Base-by-base conservation (phyloP, 2,113 vertebrate genomes). In the Echinops telfairi region DNA sequence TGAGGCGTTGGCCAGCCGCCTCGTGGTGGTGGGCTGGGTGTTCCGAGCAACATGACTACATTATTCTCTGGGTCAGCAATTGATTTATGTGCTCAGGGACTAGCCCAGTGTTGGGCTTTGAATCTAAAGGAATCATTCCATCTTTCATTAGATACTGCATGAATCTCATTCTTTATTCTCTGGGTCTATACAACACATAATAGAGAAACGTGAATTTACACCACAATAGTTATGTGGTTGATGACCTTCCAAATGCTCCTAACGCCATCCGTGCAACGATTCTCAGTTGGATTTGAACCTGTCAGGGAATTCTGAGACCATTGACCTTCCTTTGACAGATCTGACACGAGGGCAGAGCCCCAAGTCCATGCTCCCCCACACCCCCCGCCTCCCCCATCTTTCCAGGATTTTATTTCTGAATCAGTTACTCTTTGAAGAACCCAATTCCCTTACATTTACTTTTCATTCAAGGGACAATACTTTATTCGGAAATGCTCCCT, bases 41-140 rank as follows among this genome's bases (percentile, higher is more conserved):
- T 89, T 60, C 62, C 91, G 87, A 31, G 70, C 91, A 89, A 90
- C 68, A 73, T 2, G 5, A 88, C 79, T 71, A 86, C 90, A 96
- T 95, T 95, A 93, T 70, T 66, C 83, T 85, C 77, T 33, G 95
- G 95, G 90, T 95, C 91, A 96, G 79, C 92, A 90, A 22, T 53
- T 97, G 91, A 86, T 97, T 95, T 95, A 95, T 97, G 96, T 95
- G 92, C 88, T 96, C 96, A 95, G 96, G 96, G 92, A 94, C 89
- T 96, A 89, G 75, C 58, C 76, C 60, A 94, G 95, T 84, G 89
- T 95, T 81, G 86, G 80, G 77, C 53, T 96, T 95, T 94, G 60
- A 89, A 81, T 94, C 47, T 81, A 95, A 97, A 96, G 94, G 93
- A 94, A 95, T 96, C 90, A 95, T 93, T 96, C 70, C 93, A 95